Conservation (phyloP, 2,888 invertebrate species). For the Eumerus sabulonum region DNA sequence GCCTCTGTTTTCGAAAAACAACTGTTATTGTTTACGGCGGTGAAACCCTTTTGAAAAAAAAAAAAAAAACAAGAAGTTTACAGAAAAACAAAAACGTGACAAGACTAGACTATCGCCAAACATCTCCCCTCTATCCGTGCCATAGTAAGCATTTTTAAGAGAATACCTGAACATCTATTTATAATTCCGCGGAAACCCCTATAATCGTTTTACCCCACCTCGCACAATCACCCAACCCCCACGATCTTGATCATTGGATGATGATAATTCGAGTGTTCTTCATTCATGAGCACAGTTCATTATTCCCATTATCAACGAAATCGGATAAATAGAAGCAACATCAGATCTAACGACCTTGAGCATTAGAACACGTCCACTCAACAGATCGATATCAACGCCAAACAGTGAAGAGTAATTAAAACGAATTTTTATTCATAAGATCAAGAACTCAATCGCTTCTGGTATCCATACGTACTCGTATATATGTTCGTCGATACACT, state of each 20-base stretch:
- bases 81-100: no score
- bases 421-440: conserved; percentile 13
- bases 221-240: not conserved
- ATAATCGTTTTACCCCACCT: no score
- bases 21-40: no score
- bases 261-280: conserved; percentile 24
- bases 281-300: conserved; percentile 46
- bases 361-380: conserved; percentile 15
- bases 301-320: conserved; percentile 33
- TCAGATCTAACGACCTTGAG: conserved; percentile 35
- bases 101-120: no score
- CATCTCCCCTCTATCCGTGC: no score
- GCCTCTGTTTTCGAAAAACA: no score
- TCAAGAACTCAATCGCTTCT: conserved; percentile 28
- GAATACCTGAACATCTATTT: no score
- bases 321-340: conserved; percentile 9
- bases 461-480: not conserved
- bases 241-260: conserved; percentile 1
- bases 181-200: no score
- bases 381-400: conserved; percentile 12
- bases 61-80: no score
- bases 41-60: no score
- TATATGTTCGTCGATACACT: no score
- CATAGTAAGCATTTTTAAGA: no score
- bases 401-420: not conserved